A percentile compares a stretch with the other conserved stretches of the same genome.
Evolutionary conservation across 2,888 invertebrate species (phyloP).

Genomic region (Eledone cirrhosa): DNA sequence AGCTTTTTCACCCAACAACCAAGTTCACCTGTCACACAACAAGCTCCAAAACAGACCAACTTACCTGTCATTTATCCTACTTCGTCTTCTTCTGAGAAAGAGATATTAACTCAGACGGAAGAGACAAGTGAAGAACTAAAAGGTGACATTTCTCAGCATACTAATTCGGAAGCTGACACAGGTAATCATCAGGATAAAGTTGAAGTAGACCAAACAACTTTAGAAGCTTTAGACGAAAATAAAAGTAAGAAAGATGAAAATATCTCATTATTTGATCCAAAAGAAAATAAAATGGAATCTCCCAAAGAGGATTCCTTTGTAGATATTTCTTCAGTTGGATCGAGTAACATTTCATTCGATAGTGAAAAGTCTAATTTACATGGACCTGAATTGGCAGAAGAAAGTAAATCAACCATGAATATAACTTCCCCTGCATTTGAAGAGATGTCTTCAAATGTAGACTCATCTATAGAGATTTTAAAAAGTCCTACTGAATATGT

Average conservation of each 20-base stretch:
- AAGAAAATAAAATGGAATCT: neutral
- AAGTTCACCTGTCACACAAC: conserved; percentile 3
- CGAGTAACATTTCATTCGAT: neutral
- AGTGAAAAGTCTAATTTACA: neutral
- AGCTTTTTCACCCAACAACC: conserved; percentile 18
- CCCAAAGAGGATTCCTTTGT: neutral
- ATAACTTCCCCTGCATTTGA: neutral
- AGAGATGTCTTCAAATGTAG: neutral
- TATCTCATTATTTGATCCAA: neutral
- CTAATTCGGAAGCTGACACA: neutral
- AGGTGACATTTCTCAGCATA: neutral
- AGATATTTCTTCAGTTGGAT: neutral
- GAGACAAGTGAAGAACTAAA: neutral
- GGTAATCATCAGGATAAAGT: neutral
- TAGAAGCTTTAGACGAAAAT: neutral
- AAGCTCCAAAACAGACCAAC: neutral
- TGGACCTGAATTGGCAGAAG: too few relatives aligned
- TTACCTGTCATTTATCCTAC: neutral
- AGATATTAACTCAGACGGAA: neutral
- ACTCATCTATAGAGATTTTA: neutral
- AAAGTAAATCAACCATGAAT: too few relatives aligned
- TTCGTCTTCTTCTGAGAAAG: neutral
- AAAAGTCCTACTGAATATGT: neutral
- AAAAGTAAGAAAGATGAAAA: neutral
- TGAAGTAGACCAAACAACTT: neutral